A percentile compares a stretch with the other conserved stretches of the same genome.
Evolutionary conservation across 1,140 invertebrate genomes (phyloP).

Genomic region (Magallana gigas): DNA sequence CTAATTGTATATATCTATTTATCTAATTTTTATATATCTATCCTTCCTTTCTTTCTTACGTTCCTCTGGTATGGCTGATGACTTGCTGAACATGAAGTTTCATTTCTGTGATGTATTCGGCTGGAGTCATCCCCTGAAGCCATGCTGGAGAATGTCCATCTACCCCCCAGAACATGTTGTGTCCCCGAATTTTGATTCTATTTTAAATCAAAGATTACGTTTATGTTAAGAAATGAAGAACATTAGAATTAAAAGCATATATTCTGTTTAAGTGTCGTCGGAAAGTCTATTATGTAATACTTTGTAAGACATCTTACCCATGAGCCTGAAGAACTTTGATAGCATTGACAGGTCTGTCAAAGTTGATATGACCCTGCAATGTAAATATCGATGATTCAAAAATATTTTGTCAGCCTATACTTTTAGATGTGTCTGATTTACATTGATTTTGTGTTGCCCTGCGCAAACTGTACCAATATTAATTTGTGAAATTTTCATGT

Average conservation of each 20-base stretch:
- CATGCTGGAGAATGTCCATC: conserved; percentile 46
- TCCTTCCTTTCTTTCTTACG: conserved; percentile 23
- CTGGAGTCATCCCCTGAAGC: conserved; percentile 28
- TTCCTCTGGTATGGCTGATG: conserved; percentile 53
- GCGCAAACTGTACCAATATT: too few relatives aligned
- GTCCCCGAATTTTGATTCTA: conserved; percentile 55
- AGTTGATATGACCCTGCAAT: conserved; percentile 43
- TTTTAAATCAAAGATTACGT: too few relatives aligned
- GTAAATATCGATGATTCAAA: neutral
- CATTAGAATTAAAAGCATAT: too few relatives aligned
- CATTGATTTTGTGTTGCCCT: too few relatives aligned
- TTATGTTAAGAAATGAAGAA: too few relatives aligned
- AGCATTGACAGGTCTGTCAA: conserved; percentile 44
- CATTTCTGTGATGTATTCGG: conserved; percentile 47
- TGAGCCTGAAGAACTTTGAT: conserved; percentile 38
- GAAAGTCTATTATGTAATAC: too few relatives aligned
- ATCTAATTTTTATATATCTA: neutral
- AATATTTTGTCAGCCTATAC: too few relatives aligned
- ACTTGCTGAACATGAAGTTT: conserved; percentile 48
- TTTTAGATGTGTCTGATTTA: too few relatives aligned
- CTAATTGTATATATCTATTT: neutral
- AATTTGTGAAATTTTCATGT: too few relatives aligned
- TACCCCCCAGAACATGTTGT: conserved; percentile 58
- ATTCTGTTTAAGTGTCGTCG: neutral
- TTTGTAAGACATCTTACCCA: neutral